Evolutionary conservation across 2,888 invertebrate species (phyloP).

Genomic region (Tanytarsus gracilentus): DNA sequence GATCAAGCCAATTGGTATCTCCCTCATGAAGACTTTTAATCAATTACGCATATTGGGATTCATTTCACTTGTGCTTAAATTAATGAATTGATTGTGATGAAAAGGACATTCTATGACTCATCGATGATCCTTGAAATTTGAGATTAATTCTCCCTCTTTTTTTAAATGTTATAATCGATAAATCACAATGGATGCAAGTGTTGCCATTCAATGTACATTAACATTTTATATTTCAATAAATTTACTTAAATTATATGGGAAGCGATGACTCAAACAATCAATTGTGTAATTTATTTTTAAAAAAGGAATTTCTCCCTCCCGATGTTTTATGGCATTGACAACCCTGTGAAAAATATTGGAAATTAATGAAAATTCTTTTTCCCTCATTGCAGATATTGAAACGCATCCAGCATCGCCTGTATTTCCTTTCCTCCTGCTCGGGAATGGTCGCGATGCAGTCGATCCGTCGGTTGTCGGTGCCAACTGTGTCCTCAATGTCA

Average conservation of each 20-base stretch:
- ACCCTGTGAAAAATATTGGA: too few relatives aligned
- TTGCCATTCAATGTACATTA: not conserved
- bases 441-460: slow-evolving; percentile 72
- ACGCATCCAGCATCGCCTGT: slow-evolving; percentile 68
- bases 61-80: slow-evolving; percentile 12
- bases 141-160: not conserved
- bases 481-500: slow-evolving; percentile 72
- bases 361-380: not conserved
- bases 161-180: not conserved
- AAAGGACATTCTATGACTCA: not conserved
- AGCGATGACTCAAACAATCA: slow-evolving; percentile 20
- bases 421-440: slow-evolving; percentile 70
- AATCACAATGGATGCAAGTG: slow-evolving; percentile 10
- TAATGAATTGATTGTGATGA: too few relatives aligned
- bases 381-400: slow-evolving; percentile 51
- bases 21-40: not conserved
- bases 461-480: slow-evolving; percentile 63
- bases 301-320: too few relatives aligned
- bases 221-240: not conserved
- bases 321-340: too few relatives aligned
- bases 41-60: slow-evolving; percentile 7
- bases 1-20: slow-evolving; percentile 2
- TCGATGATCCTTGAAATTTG: slow-evolving; percentile 3
- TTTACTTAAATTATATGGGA: not conserved
- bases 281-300: too few relatives aligned